Conservation (phyloP, 2,888 invertebrate species). For the Archaeoteleia sp. region DNA sequence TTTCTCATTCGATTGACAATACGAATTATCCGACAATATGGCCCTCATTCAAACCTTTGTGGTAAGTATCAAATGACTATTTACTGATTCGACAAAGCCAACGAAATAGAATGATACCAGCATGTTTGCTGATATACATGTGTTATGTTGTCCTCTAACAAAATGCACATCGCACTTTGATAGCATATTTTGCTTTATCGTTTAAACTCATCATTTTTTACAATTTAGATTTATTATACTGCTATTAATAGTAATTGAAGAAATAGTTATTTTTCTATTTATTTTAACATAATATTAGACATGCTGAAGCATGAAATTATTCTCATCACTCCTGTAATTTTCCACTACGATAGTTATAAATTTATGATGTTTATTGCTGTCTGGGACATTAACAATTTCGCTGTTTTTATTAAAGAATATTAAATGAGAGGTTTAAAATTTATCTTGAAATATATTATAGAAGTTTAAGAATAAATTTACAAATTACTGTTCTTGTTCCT, state of each 20-base stretch:
- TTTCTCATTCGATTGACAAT: constrained; percentile 70
- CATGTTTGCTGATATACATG: constrained; percentile 37
- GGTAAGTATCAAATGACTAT: constrained; percentile 74
- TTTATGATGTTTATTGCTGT: not conserved
- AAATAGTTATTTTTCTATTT: not conserved
- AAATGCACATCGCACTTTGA: constrained; percentile 13
- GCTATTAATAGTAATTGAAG: not conserved
- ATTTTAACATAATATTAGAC: not conserved
- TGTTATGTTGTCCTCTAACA: constrained; percentile 23
- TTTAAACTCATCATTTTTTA: not conserved
- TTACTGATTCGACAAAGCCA: constrained; percentile 35
- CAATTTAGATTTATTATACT: not conserved
- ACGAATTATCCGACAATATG: constrained; percentile 76
- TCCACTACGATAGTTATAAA: not conserved
- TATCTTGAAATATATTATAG: too few species aligned
- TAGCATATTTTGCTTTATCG: not conserved
- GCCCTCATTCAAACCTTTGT: constrained; percentile 84
- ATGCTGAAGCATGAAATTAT: not conserved
- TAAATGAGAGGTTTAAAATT: too few species aligned
- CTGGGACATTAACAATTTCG: not conserved
- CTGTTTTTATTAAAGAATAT: too few species aligned
- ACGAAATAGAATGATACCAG: constrained; percentile 33
- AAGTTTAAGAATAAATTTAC: too few species aligned
- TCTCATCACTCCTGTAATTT: constrained; percentile 1
- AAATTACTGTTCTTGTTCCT: too few species aligned